Evolutionary conservation across 2,797 vertebrate species (phyloP).

Genomic region (Naso thynnoides): DNA sequence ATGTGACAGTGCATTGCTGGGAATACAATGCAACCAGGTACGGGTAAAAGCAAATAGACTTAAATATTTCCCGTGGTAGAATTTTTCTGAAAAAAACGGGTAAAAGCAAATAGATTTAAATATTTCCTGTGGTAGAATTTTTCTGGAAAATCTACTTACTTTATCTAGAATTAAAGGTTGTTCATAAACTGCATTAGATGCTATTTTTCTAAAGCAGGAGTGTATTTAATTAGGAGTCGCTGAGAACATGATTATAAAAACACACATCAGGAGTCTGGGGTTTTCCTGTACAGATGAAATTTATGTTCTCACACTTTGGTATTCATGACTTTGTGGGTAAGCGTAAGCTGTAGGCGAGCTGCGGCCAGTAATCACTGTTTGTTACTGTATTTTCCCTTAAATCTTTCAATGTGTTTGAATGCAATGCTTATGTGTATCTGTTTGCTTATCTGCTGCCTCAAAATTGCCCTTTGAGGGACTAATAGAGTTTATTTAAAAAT

Average conservation of each 20-base stretch:
- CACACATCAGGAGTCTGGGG: too few species aligned
- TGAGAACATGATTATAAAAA: not conserved
- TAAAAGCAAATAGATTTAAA: conserved; percentile 8
- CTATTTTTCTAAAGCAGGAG: not conserved
- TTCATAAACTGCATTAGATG: not conserved
- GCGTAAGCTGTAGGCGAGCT: too few species aligned
- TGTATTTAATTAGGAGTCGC: not conserved
- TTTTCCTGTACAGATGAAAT: too few species aligned
- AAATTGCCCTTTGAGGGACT: too few species aligned
- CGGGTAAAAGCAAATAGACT: conserved; percentile 6
- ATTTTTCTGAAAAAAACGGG: conserved; percentile 8
- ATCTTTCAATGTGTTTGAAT: too few species aligned
- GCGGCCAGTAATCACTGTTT: too few species aligned
- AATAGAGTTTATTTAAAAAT: too few species aligned
- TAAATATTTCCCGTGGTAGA: not conserved
- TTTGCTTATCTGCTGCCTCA: too few species aligned
- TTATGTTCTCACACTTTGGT: too few species aligned
- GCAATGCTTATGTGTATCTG: too few species aligned
- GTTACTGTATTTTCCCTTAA: too few species aligned
- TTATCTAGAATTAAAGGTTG: not conserved
- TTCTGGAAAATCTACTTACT: conserved; percentile 8
- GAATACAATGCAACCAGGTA: conserved; percentile 2
- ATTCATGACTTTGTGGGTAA: too few species aligned
- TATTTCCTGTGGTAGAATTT: not conserved
- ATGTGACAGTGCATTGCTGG: conserved; percentile 44